Evolutionary conservation across 2,888 invertebrate genomes (phyloP), one percentile per base, ranked within the genome.

Genomic region (Sipha maydis): DNA sequence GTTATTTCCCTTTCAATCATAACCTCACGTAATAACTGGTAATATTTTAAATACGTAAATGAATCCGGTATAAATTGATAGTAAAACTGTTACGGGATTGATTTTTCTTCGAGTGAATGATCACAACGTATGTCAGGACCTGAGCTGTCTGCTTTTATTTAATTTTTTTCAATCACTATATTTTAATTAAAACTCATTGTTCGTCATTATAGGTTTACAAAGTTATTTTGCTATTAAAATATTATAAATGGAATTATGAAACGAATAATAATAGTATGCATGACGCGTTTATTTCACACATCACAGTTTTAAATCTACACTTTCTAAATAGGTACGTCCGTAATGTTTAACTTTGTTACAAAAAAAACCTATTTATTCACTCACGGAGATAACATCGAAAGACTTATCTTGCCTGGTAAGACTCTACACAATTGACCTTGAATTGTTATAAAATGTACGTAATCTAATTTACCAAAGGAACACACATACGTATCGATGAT

Each of bases 401-500:
- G 14, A 48, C 14, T 76, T 41, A 48, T 69, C 7, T 25, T 71
- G n/a, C 28, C n/a, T 38, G 8, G 71, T 41, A 8, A 28, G n/a
- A 31, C 31, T 28, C 4, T 54, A 61, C 3, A 48, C 9, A 31
- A 69, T 71, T 48, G 71, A 83, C 83, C 83, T 83, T 83, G 83
- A 71, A 71, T 71, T n/a, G 38, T 34, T 28, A 9, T 28, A 61
- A 41, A 61, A 28, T 48, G 14, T 48, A 48, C 48, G 48, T 48
- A 34, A 75, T 83, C 1, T n/a, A 83, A 83, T 75, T 83, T 56
- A 38, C 56, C 83, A 56, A 75, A 75, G 19, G 75, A 83, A 54
- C 71, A 83, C 1, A 56, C 73, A 75, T 75, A n/a, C 56, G 73
- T 83, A 83, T 83, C 83, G 83, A 76, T 84, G 21, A 61, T 84